Conservation (phyloP, 2,888 invertebrate species). For the Melieria omissa region DNA sequence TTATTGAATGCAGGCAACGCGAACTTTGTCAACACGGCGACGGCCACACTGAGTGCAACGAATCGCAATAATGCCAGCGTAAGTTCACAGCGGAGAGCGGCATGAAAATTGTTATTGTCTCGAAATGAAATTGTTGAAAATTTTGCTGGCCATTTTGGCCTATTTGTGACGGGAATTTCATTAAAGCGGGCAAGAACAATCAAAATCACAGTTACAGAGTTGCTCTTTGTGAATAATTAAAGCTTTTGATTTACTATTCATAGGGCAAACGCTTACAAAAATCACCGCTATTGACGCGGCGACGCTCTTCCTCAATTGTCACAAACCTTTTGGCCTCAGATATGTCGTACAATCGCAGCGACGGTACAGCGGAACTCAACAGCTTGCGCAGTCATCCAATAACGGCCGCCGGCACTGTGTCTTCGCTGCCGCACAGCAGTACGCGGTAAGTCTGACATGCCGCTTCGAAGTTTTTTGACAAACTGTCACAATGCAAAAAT, state of each 20-base stretch:
- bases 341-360: slow-evolving; percentile 49
- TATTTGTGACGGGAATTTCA: too few relatives aligned
- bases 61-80: slow-evolving; percentile 39
- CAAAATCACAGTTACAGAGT: background rate
- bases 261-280: slow-evolving; percentile 56
- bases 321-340: slow-evolving; percentile 59
- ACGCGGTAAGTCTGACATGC: slow-evolving; percentile 53
- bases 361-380: slow-evolving; percentile 36
- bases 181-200: background rate
- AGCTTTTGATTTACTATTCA: slow-evolving; percentile 13
- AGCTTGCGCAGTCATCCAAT: slow-evolving; percentile 38
- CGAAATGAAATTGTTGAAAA: too few relatives aligned
- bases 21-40: slow-evolving; percentile 19
- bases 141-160: too few relatives aligned
- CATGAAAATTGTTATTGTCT: too few relatives aligned
- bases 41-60: slow-evolving; percentile 7
- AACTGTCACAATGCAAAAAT: too few relatives aligned
- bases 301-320: slow-evolving; percentile 64
- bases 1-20: slow-evolving; percentile 34
- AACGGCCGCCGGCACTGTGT: slow-evolving; percentile 44
- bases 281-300: slow-evolving; percentile 61
- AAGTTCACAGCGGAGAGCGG: slow-evolving; percentile 23
- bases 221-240: background rate
- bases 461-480: too few relatives aligned
- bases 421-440: slow-evolving; percentile 50